Evolutionary conservation across 2,113 vertebrate species (phyloP).

Genomic region (Telmatochromis brichardi): DNA sequence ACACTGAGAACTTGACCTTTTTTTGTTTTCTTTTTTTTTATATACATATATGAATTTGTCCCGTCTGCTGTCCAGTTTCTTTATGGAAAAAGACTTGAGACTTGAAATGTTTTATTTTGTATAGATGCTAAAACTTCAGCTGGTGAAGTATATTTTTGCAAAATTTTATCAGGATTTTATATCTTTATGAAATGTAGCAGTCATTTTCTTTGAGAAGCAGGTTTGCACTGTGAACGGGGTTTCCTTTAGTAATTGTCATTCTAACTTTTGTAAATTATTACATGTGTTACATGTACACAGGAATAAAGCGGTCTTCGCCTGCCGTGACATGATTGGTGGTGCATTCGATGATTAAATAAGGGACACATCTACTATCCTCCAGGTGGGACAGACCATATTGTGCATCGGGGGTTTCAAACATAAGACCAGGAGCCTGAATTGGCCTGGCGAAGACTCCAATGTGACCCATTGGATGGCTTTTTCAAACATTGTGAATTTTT

Average conservation of each 20-base stretch:
- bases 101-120: conserved; percentile 41
- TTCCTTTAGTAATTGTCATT: background rate
- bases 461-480: background rate
- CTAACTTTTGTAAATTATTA: conserved; percentile 41
- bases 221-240: background rate
- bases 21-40: background rate
- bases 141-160: conserved; percentile 49
- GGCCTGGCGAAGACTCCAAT: background rate
- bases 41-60: background rate
- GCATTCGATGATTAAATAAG: background rate
- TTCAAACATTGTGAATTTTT: background rate
- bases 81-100: background rate
- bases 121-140: conserved; percentile 54
- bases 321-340: background rate
- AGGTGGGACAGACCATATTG: background rate
- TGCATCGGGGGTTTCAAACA: background rate
- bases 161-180: conserved; percentile 42
- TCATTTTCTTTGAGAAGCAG: background rate
- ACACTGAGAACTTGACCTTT: conserved; percentile 54
- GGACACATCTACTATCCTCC: background rate
- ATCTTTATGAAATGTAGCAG: background rate
- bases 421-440: background rate
- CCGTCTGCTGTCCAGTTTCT: background rate
- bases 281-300: background rate
- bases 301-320: conserved; percentile 33